Base-by-base conservation (phyloP, 2,113 vertebrate genomes). In the Acanthochromis polyacanthus region DNA sequence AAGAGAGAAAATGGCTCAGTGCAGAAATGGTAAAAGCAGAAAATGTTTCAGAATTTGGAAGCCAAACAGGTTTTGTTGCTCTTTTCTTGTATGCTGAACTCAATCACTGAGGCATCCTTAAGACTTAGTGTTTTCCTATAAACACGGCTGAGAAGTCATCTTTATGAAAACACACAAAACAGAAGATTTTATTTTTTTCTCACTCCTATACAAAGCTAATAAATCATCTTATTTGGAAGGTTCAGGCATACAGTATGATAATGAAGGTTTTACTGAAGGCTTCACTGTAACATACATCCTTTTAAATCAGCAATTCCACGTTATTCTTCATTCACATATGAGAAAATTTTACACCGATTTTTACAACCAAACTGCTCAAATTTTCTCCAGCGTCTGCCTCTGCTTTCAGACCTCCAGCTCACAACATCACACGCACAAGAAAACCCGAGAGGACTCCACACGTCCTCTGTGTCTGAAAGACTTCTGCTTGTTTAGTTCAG, bases 21-120 rank as follows among this genome's bases (percentile, higher is more conserved):
- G 45, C 55, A 43, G 23, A 51, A 61, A 22, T 5, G 46, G 53
- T 52, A 46, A 73, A 46, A 73, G 25, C 7, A 75, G 25, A 8
- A 48, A 72, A 82, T 19, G 36, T 20, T 15, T 73, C 62, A 30
- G 8, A 55, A 16, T 51, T 66, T 9, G 2, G 60, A 56, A 19
- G 0, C 11, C 3, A 36, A 71, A 62, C 38, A 22, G 58, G 23
- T 40, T 52, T 60, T 32, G 36, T 30, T 73, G 25, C 57, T 63
- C 51, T 64, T 58, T 57, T 50, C 4, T 19, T 30, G 17, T 15
- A 3, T 17, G 12, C 30, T 67, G 25, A 25, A 25, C 25, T 3
- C 25, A 25, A 25, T 36, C 19, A n/a, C 7, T 25, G 32, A 20
- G 8, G 10, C 46, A 4, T 53, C n/a, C 3, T 1, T 22, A 11